These are phyloP conservation scores for Triplophysa bombifrons DNA, from an alignment of 2,797 vertebrate species.

Conservation along the genomic window DNA sequence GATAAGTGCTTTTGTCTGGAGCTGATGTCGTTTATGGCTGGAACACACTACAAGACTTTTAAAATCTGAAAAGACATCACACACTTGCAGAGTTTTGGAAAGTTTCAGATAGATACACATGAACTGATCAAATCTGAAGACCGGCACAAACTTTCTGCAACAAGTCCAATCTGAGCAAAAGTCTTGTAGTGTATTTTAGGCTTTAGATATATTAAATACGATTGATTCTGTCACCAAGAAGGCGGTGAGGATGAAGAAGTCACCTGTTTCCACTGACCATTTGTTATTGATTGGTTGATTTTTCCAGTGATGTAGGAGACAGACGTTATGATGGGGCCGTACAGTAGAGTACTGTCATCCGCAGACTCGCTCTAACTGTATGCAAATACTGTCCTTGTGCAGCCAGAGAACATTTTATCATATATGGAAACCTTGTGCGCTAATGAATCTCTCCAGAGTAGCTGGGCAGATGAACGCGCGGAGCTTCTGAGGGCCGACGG, in stretches of 20 bases:
- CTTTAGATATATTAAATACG: too few species aligned
- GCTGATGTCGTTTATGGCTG: too few species aligned
- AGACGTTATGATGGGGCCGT: conserved; percentile 5
- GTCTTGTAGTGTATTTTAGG: too few species aligned
- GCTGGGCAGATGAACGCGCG: not conserved
- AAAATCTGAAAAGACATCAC: too few species aligned
- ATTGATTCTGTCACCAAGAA: not conserved
- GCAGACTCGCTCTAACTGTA: conserved; percentile 61
- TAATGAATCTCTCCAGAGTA: not conserved
- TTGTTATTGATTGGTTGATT: conserved; percentile 21
- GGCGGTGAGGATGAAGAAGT: not conserved
- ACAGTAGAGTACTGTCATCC: conserved; percentile 54
- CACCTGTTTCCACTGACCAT: conserved; percentile 7
- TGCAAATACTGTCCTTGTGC: conserved; percentile 56
- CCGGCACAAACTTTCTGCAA: too few species aligned
- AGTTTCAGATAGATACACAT: too few species aligned
- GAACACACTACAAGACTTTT: too few species aligned
- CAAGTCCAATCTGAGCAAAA: too few species aligned
- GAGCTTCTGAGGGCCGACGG: not conserved
- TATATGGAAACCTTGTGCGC: not conserved
- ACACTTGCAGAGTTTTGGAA: too few species aligned
- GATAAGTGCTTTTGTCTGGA: too few species aligned
- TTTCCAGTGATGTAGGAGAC: not conserved
- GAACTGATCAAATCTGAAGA: too few species aligned
- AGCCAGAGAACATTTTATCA: conserved; percentile 21